Evolutionary conservation across 2,113 vertebrate species (phyloP).

Genomic region (Pedetes capensis): DNA sequence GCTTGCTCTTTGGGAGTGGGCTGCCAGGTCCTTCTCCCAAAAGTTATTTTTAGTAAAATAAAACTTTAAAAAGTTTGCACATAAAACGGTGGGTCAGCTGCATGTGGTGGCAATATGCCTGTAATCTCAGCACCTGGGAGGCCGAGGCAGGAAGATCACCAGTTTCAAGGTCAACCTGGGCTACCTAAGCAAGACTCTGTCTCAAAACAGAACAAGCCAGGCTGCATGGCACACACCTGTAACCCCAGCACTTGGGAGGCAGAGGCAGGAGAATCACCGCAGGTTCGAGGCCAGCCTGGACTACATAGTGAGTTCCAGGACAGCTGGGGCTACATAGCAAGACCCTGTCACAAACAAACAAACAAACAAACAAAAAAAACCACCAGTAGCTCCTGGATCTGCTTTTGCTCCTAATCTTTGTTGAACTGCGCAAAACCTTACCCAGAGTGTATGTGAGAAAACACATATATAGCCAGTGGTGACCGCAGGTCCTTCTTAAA

Average conservation of each 20-base stretch:
- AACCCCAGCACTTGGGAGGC: no score
- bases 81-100: neutral
- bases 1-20: no score
- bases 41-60: neutral
- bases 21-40: no score
- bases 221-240: no score
- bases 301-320: no score
- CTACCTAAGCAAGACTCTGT: neutral
- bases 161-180: neutral
- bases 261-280: no score
- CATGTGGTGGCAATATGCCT: neutral
- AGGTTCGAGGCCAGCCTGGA: no score
- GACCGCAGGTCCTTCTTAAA: neutral
- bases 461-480: neutral
- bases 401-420: neutral
- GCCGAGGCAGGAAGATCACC: neutral
- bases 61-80: neutral
- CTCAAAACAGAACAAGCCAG: neutral
- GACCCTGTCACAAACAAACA: neutral
- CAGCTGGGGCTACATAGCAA: no score
- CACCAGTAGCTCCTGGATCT: neutral
- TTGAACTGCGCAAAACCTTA: neutral
- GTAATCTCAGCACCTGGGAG: neutral
- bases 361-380: neutral
- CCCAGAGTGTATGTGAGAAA: neutral